Conservation (phyloP, 2,113 vertebrate genomes). For the Tylochromis polylepis region DNA sequence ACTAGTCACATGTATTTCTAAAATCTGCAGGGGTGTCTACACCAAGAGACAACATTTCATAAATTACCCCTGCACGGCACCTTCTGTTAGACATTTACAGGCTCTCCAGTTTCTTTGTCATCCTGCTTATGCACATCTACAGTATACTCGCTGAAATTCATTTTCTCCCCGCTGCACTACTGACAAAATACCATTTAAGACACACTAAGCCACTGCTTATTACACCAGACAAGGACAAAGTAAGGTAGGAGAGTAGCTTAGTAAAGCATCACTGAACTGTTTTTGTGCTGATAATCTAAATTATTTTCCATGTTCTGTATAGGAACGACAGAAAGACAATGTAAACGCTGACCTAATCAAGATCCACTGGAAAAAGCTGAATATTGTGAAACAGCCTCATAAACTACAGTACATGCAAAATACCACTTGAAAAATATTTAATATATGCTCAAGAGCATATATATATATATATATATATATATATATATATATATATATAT, state of each 20-base stretch:
- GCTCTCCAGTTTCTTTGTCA: conserved; percentile 39
- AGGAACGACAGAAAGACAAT: conserved; percentile 28
- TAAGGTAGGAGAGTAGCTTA: conserved; percentile 22
- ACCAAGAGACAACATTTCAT: conserved; percentile 22
- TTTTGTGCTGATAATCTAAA: conserved; percentile 59
- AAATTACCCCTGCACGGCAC: conserved; percentile 32
- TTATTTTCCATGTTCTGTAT: conserved; percentile 43
- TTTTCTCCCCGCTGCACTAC: conserved; percentile 33
- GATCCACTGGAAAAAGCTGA: conserved; percentile 32
- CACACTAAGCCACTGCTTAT: conserved; percentile 39
- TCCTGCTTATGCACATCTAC: conserved; percentile 36
- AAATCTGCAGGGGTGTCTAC: conserved; percentile 28
- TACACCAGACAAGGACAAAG: conserved; percentile 42
- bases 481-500: not conserved
- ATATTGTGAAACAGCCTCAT: conserved; percentile 16
- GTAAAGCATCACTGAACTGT: conserved; percentile 32
- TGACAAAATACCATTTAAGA: conserved; percentile 38
- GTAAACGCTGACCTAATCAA: conserved; percentile 56
- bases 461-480: no score
- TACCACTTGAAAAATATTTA: not conserved
- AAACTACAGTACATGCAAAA: not conserved
- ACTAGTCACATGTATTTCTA: conserved; percentile 17
- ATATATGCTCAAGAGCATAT: not conserved
- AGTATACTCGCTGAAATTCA: conserved; percentile 27
- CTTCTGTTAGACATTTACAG: conserved; percentile 43